A percentile compares a stretch with the other conserved stretches of the same genome.
Conservation (phyloP, 2,888 invertebrate species). For the Drosophila cyrtoloma region DNA sequence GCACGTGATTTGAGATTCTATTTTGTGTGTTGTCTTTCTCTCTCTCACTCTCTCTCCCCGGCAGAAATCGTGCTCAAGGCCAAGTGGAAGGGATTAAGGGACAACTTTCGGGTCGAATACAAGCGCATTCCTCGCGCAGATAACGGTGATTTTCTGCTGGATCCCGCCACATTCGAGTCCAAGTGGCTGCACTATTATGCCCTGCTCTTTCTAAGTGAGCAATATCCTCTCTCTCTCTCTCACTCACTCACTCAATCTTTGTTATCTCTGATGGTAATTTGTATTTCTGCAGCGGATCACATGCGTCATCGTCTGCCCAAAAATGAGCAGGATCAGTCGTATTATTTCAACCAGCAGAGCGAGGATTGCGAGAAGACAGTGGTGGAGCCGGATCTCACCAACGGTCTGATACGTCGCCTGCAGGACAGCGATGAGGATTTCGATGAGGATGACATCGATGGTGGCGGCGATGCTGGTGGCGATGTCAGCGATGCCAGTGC, state of each 20-base stretch:
- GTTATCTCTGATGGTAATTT: background rate
- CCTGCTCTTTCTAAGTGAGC: constrained; percentile 84
- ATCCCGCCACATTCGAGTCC: constrained; percentile 84
- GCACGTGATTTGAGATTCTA: constrained; percentile 10
- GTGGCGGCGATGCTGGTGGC: constrained; percentile 71
- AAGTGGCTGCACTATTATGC: constrained; percentile 85
- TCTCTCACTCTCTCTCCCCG: constrained; percentile 9
- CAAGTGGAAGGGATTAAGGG: constrained; percentile 85
- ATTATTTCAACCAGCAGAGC: constrained; percentile 81
- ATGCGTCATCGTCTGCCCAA: constrained; percentile 85
- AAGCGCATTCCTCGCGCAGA: constrained; percentile 85
- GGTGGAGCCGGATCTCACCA: constrained; percentile 84
- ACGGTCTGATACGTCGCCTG: constrained; percentile 83
- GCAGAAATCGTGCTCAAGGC: constrained; percentile 85
- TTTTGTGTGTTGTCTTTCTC: constrained; percentile 5
- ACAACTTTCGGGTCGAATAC: constrained; percentile 85
- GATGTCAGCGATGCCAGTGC: constrained; percentile 55
- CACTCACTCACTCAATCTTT: background rate
- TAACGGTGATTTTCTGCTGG: constrained; percentile 83
- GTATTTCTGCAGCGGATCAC: constrained; percentile 80
- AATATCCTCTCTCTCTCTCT: background rate
- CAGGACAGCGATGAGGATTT: constrained; percentile 84
- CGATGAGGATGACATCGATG: constrained; percentile 83
- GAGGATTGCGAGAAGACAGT: constrained; percentile 83
- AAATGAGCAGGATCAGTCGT: constrained; percentile 83